Percentiles rank a stretch among this genome's conserved stretches.
These are phyloP conservation scores for Drosophila leontia DNA, from an alignment of 1,140 invertebrate genomes.

Conservation along the genomic window DNA sequence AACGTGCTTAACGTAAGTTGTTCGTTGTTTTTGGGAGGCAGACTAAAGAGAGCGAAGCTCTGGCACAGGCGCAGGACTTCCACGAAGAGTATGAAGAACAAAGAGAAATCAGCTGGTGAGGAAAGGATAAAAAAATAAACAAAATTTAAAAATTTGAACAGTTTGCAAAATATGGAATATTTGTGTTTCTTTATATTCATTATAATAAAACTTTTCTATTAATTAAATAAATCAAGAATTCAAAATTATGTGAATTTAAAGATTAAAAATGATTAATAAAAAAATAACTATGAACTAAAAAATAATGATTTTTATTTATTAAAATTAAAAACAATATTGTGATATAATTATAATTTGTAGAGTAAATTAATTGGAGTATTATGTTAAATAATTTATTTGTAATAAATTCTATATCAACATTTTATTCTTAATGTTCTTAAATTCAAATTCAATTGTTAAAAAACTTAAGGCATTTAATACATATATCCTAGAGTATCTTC, in stretches of 20 bases:
- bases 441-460: too few relatives aligned
- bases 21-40: conserved; percentile 28
- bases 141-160: too few relatives aligned
- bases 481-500: background rate
- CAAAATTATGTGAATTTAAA: too few relatives aligned
- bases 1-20: conserved; percentile 48
- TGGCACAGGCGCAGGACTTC: conserved; percentile 31
- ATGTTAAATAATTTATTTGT: too few relatives aligned
- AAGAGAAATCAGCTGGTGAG: conserved; percentile 28
- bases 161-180: too few relatives aligned
- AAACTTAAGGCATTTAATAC: too few relatives aligned
- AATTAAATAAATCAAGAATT: background rate
- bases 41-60: conserved; percentile 1
- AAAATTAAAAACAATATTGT: too few relatives aligned
- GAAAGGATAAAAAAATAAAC: conserved; percentile 5
- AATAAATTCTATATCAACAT: too few relatives aligned
- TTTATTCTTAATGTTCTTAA: too few relatives aligned
- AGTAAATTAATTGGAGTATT: too few relatives aligned
- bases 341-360: too few relatives aligned
- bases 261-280: background rate
- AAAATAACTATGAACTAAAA: too few relatives aligned
- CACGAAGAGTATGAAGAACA: background rate
- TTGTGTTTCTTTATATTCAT: background rate
- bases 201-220: background rate
- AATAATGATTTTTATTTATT: background rate